Evolutionary conservation across 1,140 invertebrate genomes (phyloP).

Genomic region (Drosophila triauraria): DNA sequence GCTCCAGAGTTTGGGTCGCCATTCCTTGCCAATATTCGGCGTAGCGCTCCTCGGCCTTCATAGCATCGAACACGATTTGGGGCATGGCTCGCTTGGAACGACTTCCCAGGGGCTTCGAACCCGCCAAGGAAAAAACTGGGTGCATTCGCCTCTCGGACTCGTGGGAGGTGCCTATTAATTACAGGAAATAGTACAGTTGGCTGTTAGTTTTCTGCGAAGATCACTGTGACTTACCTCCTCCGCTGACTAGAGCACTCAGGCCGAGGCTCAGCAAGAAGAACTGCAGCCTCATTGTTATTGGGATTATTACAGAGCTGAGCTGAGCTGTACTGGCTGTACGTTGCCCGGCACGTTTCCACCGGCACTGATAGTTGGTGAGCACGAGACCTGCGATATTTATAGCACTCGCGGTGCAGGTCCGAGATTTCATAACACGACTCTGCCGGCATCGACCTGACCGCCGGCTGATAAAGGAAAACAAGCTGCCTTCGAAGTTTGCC

Average conservation of each 20-base stretch:
- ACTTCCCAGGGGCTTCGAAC: neutral
- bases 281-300: conserved; percentile 50
- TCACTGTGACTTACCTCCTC: conserved; percentile 27
- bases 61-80: conserved; percentile 56
- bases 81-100: conserved; percentile 76
- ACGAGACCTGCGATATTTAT: conserved; percentile 77
- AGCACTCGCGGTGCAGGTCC: conserved; percentile 27
- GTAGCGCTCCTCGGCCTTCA: conserved; percentile 66
- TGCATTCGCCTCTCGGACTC: conserved; percentile 73
- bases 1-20: conserved; percentile 66
- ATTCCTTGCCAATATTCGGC: conserved; percentile 78
- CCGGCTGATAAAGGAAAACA: conserved; percentile 65
- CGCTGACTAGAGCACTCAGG: conserved; percentile 41
- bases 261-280: conserved; percentile 27
- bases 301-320: neutral
- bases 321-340: conserved; percentile 29
- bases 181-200: conserved; percentile 50
- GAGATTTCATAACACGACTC: conserved; percentile 55
- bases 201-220: neutral
- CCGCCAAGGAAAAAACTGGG: conserved; percentile 42
- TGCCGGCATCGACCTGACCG: conserved; percentile 36
- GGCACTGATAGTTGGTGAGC: conserved; percentile 56
- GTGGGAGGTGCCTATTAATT: conserved; percentile 24
- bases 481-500: conserved; percentile 25
- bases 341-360: conserved; percentile 56